Evolutionary conservation across 2,113 vertebrate genomes (phyloP).

Genomic region (Thymallus thymallus): DNA sequence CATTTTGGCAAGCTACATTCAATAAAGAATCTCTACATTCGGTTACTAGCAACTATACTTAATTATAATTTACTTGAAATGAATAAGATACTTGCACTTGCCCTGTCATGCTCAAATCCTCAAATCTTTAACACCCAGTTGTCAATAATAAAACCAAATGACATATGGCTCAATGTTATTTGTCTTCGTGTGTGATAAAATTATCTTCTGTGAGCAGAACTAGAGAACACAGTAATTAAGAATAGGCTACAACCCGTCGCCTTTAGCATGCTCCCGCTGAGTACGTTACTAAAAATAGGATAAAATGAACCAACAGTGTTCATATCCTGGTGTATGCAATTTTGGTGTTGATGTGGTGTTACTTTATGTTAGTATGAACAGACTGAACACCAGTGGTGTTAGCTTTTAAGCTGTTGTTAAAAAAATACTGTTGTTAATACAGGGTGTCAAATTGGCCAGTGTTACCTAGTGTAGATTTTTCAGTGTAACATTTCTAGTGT

Average conservation of each 20-base stretch:
- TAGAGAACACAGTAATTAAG: conserved; percentile 48
- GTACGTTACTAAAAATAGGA: conserved; percentile 50
- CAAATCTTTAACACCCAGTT: background rate
- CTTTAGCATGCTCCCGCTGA: conserved; percentile 47
- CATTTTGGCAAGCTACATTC: background rate
- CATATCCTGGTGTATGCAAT: no score
- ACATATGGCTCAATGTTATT: conserved; percentile 31
- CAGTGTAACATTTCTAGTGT: no score
- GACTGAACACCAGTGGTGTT: no score
- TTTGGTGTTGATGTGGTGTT: no score
- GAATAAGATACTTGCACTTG: no score
- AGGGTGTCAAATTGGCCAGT: no score
- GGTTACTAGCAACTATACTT: no score
- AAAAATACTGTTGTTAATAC: no score
- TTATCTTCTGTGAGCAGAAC: conserved; percentile 32
- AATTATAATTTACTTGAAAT: no score
- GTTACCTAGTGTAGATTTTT: no score
- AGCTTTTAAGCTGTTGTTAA: no score
- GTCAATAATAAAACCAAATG: conserved; percentile 23
- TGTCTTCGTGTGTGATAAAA: conserved; percentile 41
- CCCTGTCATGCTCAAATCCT: background rate
- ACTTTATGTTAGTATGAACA: no score
- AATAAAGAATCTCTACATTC: background rate
- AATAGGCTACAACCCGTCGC: conserved; percentile 37
- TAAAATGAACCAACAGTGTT: background rate